A percentile compares a stretch with the other conserved stretches of the same genome.
Evolutionary conservation across 2,113 vertebrate species (phyloP).

Genomic region (Ceyx margarethae): DNA sequence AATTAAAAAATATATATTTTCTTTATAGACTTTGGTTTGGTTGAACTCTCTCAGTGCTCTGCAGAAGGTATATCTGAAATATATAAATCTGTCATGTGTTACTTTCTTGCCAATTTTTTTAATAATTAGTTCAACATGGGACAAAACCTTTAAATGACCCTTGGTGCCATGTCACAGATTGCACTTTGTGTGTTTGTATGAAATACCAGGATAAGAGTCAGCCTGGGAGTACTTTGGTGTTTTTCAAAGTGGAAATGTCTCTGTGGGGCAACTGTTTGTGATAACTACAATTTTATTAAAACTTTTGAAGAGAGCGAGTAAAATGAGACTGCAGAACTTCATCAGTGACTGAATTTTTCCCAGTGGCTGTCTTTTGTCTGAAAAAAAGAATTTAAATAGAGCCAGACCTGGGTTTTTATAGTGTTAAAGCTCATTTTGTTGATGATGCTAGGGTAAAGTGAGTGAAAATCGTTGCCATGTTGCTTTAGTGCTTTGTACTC

Average conservation of each 20-base stretch:
- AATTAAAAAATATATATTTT: background rate
- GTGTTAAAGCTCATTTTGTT: background rate
- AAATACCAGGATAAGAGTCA: conserved; percentile 41
- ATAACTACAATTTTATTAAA: conserved; percentile 48
- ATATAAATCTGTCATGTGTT: background rate
- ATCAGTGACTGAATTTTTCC: conserved; percentile 3
- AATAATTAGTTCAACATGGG: conserved; percentile 53
- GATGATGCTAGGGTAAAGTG: background rate
- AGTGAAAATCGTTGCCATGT: background rate
- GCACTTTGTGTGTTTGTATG: conserved; percentile 22
- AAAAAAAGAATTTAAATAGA: background rate
- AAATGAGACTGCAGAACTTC: conserved; percentile 11
- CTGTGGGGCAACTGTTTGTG: conserved; percentile 37
- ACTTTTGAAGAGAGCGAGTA: conserved; percentile 10
- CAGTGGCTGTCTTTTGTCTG: background rate
- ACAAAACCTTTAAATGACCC: conserved; percentile 25
- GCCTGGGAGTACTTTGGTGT: conserved; percentile 11
- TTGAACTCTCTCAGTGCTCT: background rate
- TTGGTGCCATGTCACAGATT: conserved; percentile 49
- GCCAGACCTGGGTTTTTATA: background rate
- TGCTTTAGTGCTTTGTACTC: background rate
- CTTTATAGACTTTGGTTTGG: background rate
- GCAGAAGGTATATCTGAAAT: conserved; percentile 25
- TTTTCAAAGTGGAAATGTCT: conserved; percentile 43
- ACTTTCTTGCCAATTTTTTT: background rate